Conservation (phyloP, 2,888 invertebrate genomes). For the Tortrix viridana region DNA sequence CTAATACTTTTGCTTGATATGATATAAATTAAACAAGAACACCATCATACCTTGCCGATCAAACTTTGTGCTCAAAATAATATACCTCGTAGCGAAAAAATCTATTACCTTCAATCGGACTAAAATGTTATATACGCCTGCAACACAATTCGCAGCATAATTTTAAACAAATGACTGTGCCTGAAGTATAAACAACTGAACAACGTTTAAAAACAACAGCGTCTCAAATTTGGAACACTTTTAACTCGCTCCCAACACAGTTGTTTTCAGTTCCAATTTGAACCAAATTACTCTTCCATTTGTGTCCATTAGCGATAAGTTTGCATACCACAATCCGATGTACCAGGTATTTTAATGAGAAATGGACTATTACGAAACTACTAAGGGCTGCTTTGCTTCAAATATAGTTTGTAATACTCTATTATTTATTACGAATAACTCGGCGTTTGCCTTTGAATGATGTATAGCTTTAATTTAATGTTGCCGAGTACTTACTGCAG, state of each 20-base stretch:
- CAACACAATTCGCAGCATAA: conserved; percentile 6
- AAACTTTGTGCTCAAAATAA: too few species aligned
- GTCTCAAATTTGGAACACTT: conserved; percentile 15
- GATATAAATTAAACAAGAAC: too few species aligned
- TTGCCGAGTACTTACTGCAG: too few species aligned
- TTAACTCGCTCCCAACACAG: conserved; percentile 16
- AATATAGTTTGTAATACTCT: too few species aligned
- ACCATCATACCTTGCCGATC: too few species aligned
- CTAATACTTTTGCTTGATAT: too few species aligned
- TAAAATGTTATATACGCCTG: background rate
- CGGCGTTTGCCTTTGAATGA: too few species aligned
- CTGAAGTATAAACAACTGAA: conserved; percentile 1
- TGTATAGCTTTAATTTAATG: too few species aligned
- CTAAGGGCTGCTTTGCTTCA: conserved; percentile 5
- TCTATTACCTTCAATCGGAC: too few species aligned
- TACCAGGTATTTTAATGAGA: conserved; percentile 25
- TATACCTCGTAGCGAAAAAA: too few species aligned
- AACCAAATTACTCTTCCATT: conserved; percentile 32
- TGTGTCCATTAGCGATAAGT: conserved; percentile 34
- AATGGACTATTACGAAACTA: conserved; percentile 6
- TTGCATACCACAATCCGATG: conserved; percentile 28
- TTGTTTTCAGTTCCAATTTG: conserved; percentile 22
- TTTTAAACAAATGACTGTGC: conserved; percentile 15
- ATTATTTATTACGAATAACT: too few species aligned
- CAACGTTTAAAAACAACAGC: conserved; percentile 5